Percentiles rank a stretch among this genome's conserved stretches.
These are phyloP conservation scores for Grus americana DNA, from an alignment of 2,113 vertebrate genomes.

Conservation along the genomic window DNA sequence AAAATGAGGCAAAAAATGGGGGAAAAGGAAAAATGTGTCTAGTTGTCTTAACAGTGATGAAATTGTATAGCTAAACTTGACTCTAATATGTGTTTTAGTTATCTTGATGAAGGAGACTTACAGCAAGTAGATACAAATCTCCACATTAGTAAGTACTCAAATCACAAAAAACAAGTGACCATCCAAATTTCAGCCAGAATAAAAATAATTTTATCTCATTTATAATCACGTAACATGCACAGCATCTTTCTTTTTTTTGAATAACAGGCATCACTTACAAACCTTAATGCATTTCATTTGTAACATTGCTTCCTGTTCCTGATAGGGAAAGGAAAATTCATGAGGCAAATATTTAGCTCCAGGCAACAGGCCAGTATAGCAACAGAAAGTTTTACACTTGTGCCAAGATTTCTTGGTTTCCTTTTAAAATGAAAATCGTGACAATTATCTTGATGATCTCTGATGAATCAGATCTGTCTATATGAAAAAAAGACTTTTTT, in stretches of 20 bases:
- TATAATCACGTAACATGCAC: neutral
- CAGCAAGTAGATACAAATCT: neutral
- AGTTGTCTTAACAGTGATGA: neutral
- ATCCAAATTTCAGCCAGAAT: neutral
- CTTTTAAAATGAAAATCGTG: slow-evolving; percentile 82
- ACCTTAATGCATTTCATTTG: slow-evolving; percentile 74
- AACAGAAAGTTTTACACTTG: slow-evolving; percentile 76
- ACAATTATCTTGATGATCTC: slow-evolving; percentile 82
- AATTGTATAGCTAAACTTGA: neutral
- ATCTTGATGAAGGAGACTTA: neutral
- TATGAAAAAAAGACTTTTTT: slow-evolving; percentile 68
- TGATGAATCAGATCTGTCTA: slow-evolving; percentile 78
- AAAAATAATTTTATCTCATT: neutral
- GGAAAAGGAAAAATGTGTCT: neutral
- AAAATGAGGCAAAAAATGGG: neutral
- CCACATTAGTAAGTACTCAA: neutral
- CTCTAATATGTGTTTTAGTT: neutral
- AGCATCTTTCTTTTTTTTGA: slow-evolving; percentile 42
- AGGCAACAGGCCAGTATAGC: slow-evolving; percentile 77
- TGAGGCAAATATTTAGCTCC: slow-evolving; percentile 75
- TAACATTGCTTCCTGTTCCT: slow-evolving; percentile 78
- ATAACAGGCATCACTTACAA: slow-evolving; percentile 46
- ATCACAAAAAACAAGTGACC: neutral
- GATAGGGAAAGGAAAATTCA: slow-evolving; percentile 76
- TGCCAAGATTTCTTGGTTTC: slow-evolving; percentile 77